Evolutionary conservation across 2,888 invertebrate species (phyloP).

Genomic region (Apotomis turbidana): DNA sequence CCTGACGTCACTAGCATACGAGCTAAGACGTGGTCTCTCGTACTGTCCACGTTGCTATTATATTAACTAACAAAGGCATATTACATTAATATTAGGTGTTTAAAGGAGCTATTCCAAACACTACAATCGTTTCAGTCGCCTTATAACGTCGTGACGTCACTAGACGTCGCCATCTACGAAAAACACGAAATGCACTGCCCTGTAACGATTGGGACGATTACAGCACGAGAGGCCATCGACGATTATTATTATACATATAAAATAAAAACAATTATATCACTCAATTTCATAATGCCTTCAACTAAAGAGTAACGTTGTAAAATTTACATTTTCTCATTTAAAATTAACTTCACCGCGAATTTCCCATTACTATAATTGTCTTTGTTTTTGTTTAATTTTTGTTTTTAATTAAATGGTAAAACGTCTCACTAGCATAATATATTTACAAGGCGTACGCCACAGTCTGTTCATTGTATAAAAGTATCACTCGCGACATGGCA

Average conservation of each 20-base stretch:
- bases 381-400: conserved; percentile 64
- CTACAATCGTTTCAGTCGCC: neutral
- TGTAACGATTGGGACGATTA: neutral
- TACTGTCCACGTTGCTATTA: neutral
- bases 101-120: neutral
- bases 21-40: conserved; percentile 21
- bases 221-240: conserved; percentile 27
- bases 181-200: neutral
- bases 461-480: conserved; percentile 79
- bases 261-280: conserved; percentile 64
- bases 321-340: conserved; percentile 65
- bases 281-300: conserved; percentile 52
- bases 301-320: conserved; percentile 71
- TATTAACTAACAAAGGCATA: conserved; percentile 23
- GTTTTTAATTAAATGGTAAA: conserved; percentile 73
- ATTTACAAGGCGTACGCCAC: conserved; percentile 76
- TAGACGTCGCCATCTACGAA: too few species aligned
- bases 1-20: conserved; percentile 22
- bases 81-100: conserved; percentile 19
- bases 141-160: neutral
- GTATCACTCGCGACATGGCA: conserved; percentile 76
- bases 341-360: conserved; percentile 70
- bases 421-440: conserved; percentile 79
- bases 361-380: conserved; percentile 73
- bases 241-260: conserved; percentile 53